Conservation (phyloP, 1,140 invertebrate species). For the Parapsyche elsis region DNA sequence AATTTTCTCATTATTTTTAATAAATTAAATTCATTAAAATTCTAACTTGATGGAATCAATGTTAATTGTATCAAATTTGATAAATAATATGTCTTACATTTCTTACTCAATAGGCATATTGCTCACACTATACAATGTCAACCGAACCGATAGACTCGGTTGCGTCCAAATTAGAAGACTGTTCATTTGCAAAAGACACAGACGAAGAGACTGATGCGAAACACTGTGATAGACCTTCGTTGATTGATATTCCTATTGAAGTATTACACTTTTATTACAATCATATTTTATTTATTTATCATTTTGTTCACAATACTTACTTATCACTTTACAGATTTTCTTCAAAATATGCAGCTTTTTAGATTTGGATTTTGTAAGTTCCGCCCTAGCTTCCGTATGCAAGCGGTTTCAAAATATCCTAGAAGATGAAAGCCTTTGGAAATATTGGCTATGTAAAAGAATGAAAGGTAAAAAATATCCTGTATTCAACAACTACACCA, state of each 20-base stretch:
- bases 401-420: slow-evolving; percentile 64
- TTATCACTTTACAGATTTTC: slow-evolving; percentile 62
- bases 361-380: slow-evolving; percentile 62
- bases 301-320: neutral
- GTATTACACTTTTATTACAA: slow-evolving; percentile 14
- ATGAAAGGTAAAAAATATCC: slow-evolving; percentile 60
- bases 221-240: neutral
- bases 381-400: slow-evolving; percentile 63
- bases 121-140: neutral
- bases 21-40: too few relatives aligned
- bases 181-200: neutral
- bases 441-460: slow-evolving; percentile 62
- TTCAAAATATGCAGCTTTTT: slow-evolving; percentile 66
- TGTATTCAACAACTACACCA: slow-evolving; percentile 59
- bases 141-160: neutral
- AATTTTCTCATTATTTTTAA: too few relatives aligned
- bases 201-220: neutral
- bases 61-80: too few relatives aligned
- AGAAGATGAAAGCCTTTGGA: slow-evolving; percentile 64
- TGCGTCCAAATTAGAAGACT: neutral
- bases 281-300: neutral
- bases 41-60: too few relatives aligned
- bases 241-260: slow-evolving; percentile 9
- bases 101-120: neutral
- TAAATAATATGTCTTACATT: too few relatives aligned